phyloP scores from a whole-genome alignment of 1,140 invertebrate genomes.

The Anoplophora glabripennis region DNA sequence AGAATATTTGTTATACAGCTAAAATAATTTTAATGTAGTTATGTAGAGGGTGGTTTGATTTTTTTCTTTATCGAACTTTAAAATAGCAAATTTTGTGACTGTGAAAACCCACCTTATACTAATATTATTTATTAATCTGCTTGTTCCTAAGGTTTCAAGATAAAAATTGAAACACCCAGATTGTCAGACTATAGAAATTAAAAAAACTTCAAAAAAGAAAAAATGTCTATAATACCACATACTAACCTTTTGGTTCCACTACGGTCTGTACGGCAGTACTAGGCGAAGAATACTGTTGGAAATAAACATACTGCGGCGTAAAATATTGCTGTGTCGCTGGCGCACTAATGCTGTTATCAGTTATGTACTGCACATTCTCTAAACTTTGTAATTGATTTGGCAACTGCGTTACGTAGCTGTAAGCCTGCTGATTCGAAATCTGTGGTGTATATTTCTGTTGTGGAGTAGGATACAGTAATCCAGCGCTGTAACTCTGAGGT shows the following conservation, averaged over 20 bases:
- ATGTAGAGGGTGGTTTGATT: too few species aligned
- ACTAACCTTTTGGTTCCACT: constrained; percentile 37
- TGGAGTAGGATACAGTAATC: background rate
- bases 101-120: too few species aligned
- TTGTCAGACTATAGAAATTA: too few species aligned
- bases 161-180: too few species aligned
- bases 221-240: background rate
- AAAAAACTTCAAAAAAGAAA: background rate
- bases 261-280: constrained; percentile 35
- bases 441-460: background rate
- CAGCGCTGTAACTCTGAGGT: constrained; percentile 10
- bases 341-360: constrained; percentile 32
- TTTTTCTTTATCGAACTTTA: too few species aligned
- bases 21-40: too few species aligned
- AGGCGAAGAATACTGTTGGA: constrained; percentile 34
- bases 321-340: constrained; percentile 27
- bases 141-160: too few species aligned
- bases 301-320: constrained; percentile 33
- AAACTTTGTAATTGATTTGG: constrained; percentile 28
- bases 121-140: too few species aligned
- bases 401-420: constrained; percentile 22
- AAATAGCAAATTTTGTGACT: too few species aligned
- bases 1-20: too few species aligned
- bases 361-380: constrained; percentile 33
- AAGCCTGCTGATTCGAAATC: background rate